phyloP scores from a whole-genome alignment of 2,113 vertebrate genomes.

The Urocolius indicus region DNA sequence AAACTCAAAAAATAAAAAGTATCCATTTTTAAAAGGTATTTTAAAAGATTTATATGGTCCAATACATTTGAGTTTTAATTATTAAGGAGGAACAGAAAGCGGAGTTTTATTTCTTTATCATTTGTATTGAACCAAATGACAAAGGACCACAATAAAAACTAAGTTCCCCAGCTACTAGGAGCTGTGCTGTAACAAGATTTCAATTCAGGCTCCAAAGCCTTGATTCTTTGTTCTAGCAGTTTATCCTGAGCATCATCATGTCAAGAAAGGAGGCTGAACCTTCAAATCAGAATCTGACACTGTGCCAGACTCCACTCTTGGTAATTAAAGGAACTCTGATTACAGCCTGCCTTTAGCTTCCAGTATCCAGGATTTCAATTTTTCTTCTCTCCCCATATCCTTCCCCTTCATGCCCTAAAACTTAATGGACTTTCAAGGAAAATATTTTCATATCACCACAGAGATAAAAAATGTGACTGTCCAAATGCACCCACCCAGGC shows the following conservation, averaged over 20 bases:
- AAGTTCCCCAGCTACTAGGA: background rate
- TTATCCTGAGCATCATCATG: background rate
- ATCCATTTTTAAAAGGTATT: background rate
- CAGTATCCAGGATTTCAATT: background rate
- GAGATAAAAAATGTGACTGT: background rate
- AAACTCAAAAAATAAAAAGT: background rate
- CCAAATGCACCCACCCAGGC: background rate
- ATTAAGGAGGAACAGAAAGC: background rate
- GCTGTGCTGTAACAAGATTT: background rate
- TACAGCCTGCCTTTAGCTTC: background rate
- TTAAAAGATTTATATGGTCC: background rate
- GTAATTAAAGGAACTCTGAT: background rate
- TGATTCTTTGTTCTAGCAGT: background rate
- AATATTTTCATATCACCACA: background rate
- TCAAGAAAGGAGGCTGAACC: background rate
- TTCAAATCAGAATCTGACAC: background rate
- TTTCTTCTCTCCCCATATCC: background rate
- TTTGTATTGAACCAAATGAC: background rate
- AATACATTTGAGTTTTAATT: background rate
- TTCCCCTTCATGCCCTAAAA: background rate
- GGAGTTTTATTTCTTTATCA: background rate
- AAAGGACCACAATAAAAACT: background rate
- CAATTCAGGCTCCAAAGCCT: background rate
- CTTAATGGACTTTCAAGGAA: background rate
- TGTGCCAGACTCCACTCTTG: background rate